These are phyloP conservation scores for Psittacula derbiana DNA, from an alignment of 2,797 vertebrate genomes.

Conservation along the genomic window DNA sequence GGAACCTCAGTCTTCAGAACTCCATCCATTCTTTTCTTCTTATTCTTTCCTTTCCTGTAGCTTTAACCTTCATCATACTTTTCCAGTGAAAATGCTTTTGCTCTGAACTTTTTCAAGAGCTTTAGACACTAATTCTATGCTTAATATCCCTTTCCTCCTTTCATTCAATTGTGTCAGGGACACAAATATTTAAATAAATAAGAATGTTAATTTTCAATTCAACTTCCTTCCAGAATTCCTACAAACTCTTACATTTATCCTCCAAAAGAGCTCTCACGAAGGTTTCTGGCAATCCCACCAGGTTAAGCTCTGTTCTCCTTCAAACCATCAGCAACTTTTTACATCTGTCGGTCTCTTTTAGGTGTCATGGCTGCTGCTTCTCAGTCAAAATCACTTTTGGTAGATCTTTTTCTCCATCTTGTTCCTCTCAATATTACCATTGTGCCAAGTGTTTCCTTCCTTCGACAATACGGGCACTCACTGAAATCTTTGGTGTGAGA, in stretches of 20 bases:
- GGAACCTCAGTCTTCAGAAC: background rate
- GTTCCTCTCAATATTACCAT: rapidly evolving
- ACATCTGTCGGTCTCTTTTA: background rate
- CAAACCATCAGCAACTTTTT: background rate
- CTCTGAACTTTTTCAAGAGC: background rate
- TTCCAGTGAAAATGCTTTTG: background rate
- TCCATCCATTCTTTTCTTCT: background rate
- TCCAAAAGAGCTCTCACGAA: rapidly evolving
- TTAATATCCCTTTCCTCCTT: background rate
- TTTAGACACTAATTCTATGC: background rate
- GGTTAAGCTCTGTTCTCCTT: background rate
- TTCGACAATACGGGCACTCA: background rate
- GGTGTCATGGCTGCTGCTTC: background rate
- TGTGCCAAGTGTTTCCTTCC: background rate
- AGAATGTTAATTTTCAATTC: background rate
- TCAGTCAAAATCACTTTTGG: background rate
- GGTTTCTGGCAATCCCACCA: background rate
- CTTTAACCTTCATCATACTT: background rate
- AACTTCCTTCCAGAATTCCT: background rate
- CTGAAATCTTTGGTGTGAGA: background rate
- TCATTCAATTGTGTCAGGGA: background rate
- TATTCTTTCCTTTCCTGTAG: background rate
- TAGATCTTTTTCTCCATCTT: background rate
- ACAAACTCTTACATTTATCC: background rate
- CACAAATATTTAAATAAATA: background rate